These are phyloP conservation scores for Drosophila novamexicana DNA, from an alignment of 1,140 invertebrate genomes.

Conservation along the genomic window DNA sequence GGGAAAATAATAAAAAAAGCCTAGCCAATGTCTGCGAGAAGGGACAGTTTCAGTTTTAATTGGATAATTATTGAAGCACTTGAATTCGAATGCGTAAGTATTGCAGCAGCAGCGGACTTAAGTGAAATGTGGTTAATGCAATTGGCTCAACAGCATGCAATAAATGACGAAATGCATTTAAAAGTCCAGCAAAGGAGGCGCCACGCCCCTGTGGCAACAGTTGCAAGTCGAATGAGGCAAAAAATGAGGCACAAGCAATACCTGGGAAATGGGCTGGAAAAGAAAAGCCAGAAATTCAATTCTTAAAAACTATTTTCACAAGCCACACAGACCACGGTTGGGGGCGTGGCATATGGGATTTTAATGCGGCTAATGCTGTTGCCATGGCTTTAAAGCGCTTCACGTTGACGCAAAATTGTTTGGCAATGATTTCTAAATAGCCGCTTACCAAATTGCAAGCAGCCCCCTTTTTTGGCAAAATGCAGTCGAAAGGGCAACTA, in stretches of 20 bases:
- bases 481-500: slow-evolving; percentile 15
- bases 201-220: not conserved
- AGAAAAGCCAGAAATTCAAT: not conserved
- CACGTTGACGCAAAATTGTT: slow-evolving; percentile 49
- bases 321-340: slow-evolving; percentile 1
- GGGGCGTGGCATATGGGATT: slow-evolving; percentile 9
- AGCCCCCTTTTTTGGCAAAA: slow-evolving; percentile 57
- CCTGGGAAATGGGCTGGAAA: not conserved
- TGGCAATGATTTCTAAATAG: slow-evolving; percentile 67
- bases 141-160: slow-evolving; percentile 19
- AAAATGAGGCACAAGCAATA: not conserved
- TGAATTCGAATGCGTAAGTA: slow-evolving; percentile 55
- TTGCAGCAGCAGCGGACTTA: slow-evolving; percentile 2
- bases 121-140: slow-evolving; percentile 26
- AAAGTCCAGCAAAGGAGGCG: not conserved
- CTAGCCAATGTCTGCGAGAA: slow-evolving; percentile 24
- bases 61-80: slow-evolving; percentile 76
- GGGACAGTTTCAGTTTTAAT: slow-evolving; percentile 67
- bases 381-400: slow-evolving; percentile 17
- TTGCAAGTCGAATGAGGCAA: slow-evolving; percentile 4
- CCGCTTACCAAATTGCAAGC: slow-evolving; percentile 45
- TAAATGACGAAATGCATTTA: slow-evolving; percentile 29
- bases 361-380: slow-evolving; percentile 21
- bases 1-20: slow-evolving; percentile 3
- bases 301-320: not conserved